Percentiles rank a stretch among this genome's conserved stretches.
Evolutionary conservation across 2,888 invertebrate genomes (phyloP).

Genomic region (Agonopterix arenella): DNA sequence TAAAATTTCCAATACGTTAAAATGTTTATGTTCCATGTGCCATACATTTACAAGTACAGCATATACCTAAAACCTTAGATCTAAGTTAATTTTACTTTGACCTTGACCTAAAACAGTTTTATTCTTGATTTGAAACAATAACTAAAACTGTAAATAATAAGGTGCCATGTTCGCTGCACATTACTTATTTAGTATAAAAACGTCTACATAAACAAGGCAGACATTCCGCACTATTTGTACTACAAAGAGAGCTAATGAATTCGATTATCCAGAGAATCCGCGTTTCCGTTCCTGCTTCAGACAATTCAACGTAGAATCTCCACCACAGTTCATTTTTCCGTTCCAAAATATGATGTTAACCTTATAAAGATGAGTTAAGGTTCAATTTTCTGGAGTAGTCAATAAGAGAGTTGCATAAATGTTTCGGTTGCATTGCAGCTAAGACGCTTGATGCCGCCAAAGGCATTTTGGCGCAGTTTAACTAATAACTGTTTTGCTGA

Average conservation of each 20-base stretch:
- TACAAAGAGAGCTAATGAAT: slow-evolving; percentile 63
- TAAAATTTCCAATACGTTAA: no score
- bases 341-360: no score
- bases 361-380: not conserved
- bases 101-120: no score
- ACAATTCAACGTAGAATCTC: slow-evolving; percentile 25
- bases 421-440: not conserved
- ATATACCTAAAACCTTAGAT: no score
- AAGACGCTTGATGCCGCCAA: slow-evolving; percentile 6
- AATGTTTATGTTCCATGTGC: no score
- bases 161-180: no score
- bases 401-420: not conserved
- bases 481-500: no score
- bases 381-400: not conserved
- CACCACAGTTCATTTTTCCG: not conserved
- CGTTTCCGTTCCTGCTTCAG: slow-evolving; percentile 37
- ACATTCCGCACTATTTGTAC: slow-evolving; percentile 41
- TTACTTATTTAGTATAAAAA: no score
- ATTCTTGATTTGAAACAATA: not conserved
- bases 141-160: not conserved
- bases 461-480: slow-evolving; percentile 5
- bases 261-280: slow-evolving; percentile 57
- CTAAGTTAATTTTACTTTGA: no score
- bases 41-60: no score
- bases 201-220: slow-evolving; percentile 14